Percentiles rank a stretch among this genome's conserved stretches.
phyloP scores from a whole-genome alignment of 2,888 invertebrate genomes.

The Cheilosia vulpina region DNA sequence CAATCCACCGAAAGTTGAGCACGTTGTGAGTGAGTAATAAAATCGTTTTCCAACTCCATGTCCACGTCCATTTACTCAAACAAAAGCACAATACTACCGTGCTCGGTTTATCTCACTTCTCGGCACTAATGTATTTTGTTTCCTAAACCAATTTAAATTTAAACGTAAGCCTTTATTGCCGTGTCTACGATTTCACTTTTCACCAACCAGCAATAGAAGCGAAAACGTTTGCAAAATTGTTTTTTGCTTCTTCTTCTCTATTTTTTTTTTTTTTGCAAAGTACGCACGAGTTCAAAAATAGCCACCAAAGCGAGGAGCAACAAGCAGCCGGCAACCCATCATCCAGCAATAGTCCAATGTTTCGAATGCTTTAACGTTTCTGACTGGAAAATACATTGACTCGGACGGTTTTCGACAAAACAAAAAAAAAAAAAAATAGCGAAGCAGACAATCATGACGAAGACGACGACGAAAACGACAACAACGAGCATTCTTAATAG shows the following conservation, averaged over 20 bases:
- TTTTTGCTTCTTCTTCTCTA: neutral
- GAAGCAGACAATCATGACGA: slow-evolving; percentile 47
- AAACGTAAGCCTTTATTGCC: slow-evolving; percentile 44
- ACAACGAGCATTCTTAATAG: slow-evolving; percentile 51
- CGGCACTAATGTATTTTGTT: slow-evolving; percentile 32
- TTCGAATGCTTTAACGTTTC: slow-evolving; percentile 65
- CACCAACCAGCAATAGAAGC: slow-evolving; percentile 29
- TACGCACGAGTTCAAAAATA: slow-evolving; percentile 72
- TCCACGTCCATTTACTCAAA: too few relatives aligned
- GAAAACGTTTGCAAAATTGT: slow-evolving; percentile 43
- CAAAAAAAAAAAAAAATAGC: neutral
- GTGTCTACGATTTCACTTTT: slow-evolving; percentile 48
- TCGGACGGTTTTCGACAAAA: slow-evolving; percentile 53
- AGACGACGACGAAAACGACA: slow-evolving; percentile 52
- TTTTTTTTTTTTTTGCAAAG: slow-evolving; percentile 35
- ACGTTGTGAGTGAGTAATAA: slow-evolving; percentile 12
- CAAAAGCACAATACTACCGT: neutral
- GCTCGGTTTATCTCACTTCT: slow-evolving; percentile 13
- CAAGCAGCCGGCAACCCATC: slow-evolving; percentile 48
- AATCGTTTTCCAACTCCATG: neutral
- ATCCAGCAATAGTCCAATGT: slow-evolving; percentile 62
- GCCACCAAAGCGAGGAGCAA: slow-evolving; percentile 34
- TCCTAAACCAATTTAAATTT: slow-evolving; percentile 49
- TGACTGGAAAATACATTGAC: slow-evolving; percentile 72
- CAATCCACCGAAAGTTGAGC: neutral